Conservation (phyloP, 2,113 vertebrate genomes). For the Sclerurus mexicanus region DNA sequence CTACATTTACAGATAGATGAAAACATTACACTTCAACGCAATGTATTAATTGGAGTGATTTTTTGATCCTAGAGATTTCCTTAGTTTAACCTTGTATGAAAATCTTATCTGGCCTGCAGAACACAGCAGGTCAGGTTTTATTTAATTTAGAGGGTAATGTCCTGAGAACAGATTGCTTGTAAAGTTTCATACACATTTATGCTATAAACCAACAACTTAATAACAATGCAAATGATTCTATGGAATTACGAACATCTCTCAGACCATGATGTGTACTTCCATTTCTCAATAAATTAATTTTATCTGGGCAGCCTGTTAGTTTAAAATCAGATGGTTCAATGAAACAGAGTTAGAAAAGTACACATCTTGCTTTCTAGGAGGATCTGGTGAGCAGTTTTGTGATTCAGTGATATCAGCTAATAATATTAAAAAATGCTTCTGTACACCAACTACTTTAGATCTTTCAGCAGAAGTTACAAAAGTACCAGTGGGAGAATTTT, state of each 20-base stretch:
- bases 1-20: background rate
- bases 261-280: background rate
- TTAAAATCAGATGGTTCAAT: background rate
- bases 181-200: background rate
- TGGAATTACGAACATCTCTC: background rate
- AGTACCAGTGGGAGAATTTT: background rate
- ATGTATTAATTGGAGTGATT: background rate
- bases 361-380: background rate
- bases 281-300: background rate
- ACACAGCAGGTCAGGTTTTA: background rate
- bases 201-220: background rate
- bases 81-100: background rate
- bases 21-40: background rate
- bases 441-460: background rate
- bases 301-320: background rate
- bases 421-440: background rate
- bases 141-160: background rate
- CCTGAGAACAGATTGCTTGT: background rate
- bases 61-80: background rate
- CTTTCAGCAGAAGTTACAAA: background rate
- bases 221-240: background rate
- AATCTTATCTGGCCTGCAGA: background rate
- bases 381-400: accelerated
- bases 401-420: background rate
- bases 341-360: background rate